Conservation (phyloP, 2,113 vertebrate species). For the Pagrus major region DNA sequence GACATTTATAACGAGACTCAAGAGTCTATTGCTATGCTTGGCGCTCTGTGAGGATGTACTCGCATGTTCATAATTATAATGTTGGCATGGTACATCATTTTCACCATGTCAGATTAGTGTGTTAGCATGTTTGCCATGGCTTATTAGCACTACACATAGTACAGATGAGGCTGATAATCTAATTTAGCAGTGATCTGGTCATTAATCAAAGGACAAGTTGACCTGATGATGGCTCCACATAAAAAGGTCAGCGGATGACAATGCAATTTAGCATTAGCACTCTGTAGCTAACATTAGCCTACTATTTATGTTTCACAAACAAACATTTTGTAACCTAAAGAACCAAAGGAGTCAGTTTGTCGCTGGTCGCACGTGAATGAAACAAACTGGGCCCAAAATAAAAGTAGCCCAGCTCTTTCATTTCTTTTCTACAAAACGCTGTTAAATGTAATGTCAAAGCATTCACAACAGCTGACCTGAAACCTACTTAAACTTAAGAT, state of each 20-base stretch:
- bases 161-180: neutral
- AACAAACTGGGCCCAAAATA: too few relatives aligned
- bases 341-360: too few relatives aligned
- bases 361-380: too few relatives aligned
- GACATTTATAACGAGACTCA: neutral
- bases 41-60: neutral
- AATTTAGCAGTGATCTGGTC: neutral
- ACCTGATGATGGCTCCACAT: neutral
- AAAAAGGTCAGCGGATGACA: neutral
- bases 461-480: neutral
- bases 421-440: neutral
- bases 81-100: neutral
- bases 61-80: neutral
- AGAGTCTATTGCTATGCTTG: neutral
- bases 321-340: too few relatives aligned
- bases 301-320: too few relatives aligned
- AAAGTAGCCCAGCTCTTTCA: neutral
- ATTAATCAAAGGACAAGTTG: neutral
- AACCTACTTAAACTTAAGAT: constrained; percentile 24
- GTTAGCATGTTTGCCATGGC: neutral
- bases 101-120: neutral
- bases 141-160: neutral
- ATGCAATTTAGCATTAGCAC: too few relatives aligned
- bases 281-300: too few relatives aligned
- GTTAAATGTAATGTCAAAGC: constrained; percentile 15